A percentile compares a stretch with the other conserved stretches of the same genome.
phyloP scores from a whole-genome alignment of 1,140 invertebrate species.

The Phocides pigmalion region DNA sequence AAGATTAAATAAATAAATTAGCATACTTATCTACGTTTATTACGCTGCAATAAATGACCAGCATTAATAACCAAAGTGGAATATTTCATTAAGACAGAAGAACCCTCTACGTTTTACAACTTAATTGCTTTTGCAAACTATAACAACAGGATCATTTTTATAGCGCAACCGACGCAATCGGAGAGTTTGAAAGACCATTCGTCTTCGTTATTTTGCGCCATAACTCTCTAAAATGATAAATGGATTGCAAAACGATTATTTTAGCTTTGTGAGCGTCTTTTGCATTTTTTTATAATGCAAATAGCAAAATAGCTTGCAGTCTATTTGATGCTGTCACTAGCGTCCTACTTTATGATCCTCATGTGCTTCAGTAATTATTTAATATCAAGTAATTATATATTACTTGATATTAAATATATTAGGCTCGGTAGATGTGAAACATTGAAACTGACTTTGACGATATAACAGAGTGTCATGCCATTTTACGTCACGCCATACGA shows the following conservation, averaged over 20 bases:
- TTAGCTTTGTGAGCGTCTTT: constrained; percentile 48
- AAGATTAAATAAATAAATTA: constrained; percentile 55
- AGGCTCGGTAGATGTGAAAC: too few species aligned
- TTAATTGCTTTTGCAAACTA: constrained; percentile 80
- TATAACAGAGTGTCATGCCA: too few species aligned
- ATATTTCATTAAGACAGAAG: constrained; percentile 76
- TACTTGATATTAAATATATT: too few species aligned
- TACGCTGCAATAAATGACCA: constrained; percentile 58
- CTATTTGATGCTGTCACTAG: too few species aligned
- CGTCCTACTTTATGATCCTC: too few species aligned
- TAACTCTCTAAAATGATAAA: constrained; percentile 68
- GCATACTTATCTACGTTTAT: constrained; percentile 54
- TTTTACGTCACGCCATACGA: too few species aligned
- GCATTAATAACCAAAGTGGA: constrained; percentile 71
- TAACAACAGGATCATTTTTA: constrained; percentile 74
- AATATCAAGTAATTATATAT: too few species aligned
- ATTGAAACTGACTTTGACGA: too few species aligned
- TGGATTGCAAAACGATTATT: constrained; percentile 48
- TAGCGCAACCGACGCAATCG: constrained; percentile 47
- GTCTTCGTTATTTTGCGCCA: constrained; percentile 72
- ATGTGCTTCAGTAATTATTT: too few species aligned
- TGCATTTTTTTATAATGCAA: too few species aligned
- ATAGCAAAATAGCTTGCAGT: too few species aligned
- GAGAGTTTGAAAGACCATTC: constrained; percentile 58
- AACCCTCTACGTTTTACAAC: constrained; percentile 77